phyloP scores from a whole-genome alignment of 2,888 invertebrate genomes.

The Leptopilina syphax region DNA sequence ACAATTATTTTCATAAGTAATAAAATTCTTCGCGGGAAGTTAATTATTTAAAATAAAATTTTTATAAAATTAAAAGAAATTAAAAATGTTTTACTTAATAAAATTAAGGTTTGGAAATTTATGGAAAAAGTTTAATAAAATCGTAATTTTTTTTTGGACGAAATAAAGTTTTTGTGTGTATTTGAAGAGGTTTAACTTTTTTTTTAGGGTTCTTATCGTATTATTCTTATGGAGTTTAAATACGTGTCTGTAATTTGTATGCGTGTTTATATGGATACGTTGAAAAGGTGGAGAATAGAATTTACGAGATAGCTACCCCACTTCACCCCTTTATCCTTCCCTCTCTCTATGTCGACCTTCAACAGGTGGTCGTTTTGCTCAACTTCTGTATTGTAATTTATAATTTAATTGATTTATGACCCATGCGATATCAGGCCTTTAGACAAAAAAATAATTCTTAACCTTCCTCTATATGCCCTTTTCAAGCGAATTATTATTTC shows the following conservation, averaged over 20 bases:
- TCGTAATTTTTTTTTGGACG: no score
- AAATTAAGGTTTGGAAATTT: no score
- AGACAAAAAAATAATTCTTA: neutral
- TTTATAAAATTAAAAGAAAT: no score
- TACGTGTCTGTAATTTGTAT: neutral
- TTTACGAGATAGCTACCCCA: conserved; percentile 75
- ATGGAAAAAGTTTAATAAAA: no score
- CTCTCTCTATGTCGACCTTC: conserved; percentile 67
- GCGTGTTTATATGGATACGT: conserved; percentile 1
- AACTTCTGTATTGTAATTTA: conserved; percentile 75
- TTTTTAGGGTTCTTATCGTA: neutral
- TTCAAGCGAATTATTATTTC: no score
- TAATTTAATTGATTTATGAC: conserved; percentile 75
- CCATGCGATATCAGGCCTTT: conserved; percentile 45
- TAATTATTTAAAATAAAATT: no score
- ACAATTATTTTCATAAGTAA: no score
- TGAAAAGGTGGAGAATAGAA: conserved; percentile 65
- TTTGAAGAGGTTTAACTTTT: neutral
- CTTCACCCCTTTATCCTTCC: conserved; percentile 69
- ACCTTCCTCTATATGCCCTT: no score
- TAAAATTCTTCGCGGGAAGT: no score
- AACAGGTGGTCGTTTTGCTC: conserved; percentile 76
- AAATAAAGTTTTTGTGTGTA: neutral
- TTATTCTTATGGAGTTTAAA: neutral
- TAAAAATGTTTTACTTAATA: no score